These are phyloP conservation scores for Pentamera pediparva DNA, from an alignment of 53 echinoderm and acorn worm species.

Conservation along the genomic window DNA sequence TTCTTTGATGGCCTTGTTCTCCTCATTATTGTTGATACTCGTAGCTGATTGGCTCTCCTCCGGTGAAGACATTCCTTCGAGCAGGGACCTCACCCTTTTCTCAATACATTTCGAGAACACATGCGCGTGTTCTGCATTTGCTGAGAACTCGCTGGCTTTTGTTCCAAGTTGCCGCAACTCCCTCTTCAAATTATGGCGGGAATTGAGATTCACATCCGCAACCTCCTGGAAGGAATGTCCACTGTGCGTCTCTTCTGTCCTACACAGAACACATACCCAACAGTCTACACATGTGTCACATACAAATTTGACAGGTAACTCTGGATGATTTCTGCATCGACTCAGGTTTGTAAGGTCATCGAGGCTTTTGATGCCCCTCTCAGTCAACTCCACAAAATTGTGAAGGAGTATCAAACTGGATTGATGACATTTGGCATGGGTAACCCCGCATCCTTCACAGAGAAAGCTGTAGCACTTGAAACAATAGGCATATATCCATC, in stretches of 20 bases:
- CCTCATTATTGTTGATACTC: too few species aligned
- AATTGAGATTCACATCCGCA: background rate
- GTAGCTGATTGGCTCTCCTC: too few species aligned
- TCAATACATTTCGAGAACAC: background rate
- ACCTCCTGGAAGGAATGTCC: background rate
- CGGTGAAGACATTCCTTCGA: background rate
- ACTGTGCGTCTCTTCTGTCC: background rate
- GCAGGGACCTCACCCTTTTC: background rate
- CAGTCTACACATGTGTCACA: background rate
- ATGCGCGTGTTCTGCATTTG: background rate
- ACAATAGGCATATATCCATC: constrained; percentile 1
- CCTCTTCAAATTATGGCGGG: background rate
- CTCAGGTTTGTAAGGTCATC: background rate
- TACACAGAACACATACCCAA: background rate
- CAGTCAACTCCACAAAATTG: background rate
- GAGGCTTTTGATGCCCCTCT: background rate
- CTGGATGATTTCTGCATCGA: background rate
- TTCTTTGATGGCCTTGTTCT: background rate
- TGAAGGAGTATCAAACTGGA: background rate
- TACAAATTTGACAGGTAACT: background rate
- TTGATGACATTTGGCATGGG: background rate
- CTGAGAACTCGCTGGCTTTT: background rate
- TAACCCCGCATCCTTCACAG: background rate
- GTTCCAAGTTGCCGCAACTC: background rate
- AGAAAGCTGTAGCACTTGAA: background rate